Base-by-base conservation (phyloP, 2,797 vertebrate species). In the Typhlichthys subterraneus region DNA sequence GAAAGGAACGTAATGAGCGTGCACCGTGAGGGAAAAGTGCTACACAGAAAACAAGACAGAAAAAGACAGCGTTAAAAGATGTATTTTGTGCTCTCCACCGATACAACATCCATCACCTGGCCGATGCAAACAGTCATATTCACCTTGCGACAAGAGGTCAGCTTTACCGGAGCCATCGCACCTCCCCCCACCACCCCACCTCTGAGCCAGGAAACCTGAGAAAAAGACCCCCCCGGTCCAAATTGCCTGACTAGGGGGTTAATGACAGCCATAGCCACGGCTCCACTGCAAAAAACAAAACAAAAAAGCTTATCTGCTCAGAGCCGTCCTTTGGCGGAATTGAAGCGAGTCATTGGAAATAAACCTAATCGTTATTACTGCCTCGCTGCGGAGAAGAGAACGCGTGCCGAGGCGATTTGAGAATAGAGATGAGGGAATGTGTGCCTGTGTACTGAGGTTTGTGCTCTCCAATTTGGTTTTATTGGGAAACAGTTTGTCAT, bases 171-270 rank as follows among this genome's bases (percentile, higher is more conserved):
- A 69, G 70, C 69, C 67, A 73, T 68, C 65, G 75, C 65, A 75
- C 63, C 76, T 80, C 59, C 63, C 73, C 61, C 45, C 58, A 29
- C 17, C 63, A 72, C 77, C 59, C 62, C 75, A 56, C 45, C 63
- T 45, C 23, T 4, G 23, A 4, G 23, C 61, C 70, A 3, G 8
- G 72, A 70, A 77, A 63, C 33, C 53, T 53, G 72, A 75, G 62
- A 70, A 72, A 83, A 81, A 84, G 7, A 53, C 63, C 9, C 4
- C 63, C 68, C 56, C 82, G 81, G 75, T 82, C 85, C 59, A 88
- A 87, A 92, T 89, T 87, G 80, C 81, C 82, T 86, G 79, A 84
- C 81, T 82, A 76, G 75, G 83, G 89, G 86, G 86, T 90, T 90
- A 90, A 91, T 89, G 86, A 89, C 76, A 69, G 57, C 62, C 14